Evolutionary conservation across 2,797 vertebrate genomes (phyloP).

Genomic region (Peromyscus melanophrys): DNA sequence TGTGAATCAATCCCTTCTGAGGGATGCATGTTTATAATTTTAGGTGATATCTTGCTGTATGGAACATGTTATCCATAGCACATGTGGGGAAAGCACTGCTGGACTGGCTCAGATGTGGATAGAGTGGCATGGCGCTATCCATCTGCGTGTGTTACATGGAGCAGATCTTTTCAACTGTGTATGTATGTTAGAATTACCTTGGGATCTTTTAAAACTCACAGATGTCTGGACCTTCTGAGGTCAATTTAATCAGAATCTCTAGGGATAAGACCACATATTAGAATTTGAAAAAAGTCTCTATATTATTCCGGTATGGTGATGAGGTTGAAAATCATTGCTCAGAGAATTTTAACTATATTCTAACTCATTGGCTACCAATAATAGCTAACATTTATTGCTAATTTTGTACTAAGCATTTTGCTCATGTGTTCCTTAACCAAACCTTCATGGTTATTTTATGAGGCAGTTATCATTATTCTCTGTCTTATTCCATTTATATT

Average conservation of each 20-base stretch:
- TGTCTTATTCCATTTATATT: background rate
- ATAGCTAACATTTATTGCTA: conserved; percentile 50
- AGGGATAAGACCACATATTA: conserved; percentile 31
- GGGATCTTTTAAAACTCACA: conserved; percentile 29
- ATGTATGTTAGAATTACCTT: background rate
- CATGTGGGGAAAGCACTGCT: background rate
- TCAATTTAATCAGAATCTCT: conserved; percentile 47
- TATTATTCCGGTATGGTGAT: conserved; percentile 22
- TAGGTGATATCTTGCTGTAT: background rate
- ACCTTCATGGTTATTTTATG: conserved; percentile 20
- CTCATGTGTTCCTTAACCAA: conserved; percentile 41
- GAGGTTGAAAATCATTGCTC: conserved; percentile 60
- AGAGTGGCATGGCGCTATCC: background rate
- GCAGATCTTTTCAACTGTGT: background rate
- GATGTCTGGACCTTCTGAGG: background rate
- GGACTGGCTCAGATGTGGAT: conserved; percentile 55
- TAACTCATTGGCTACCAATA: conserved; percentile 75
- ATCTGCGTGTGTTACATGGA: conserved; percentile 65
- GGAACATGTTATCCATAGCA: background rate
- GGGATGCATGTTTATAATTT: background rate
- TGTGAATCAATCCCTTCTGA: background rate
- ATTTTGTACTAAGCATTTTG: conserved; percentile 33
- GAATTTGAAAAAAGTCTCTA: background rate
- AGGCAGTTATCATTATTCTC: background rate
- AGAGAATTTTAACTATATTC: conserved; percentile 79